A percentile compares a stretch with the other conserved stretches of the same genome.
phyloP scores from a whole-genome alignment of 2,888 invertebrate genomes.

The Epinotia brunnichana region DNA sequence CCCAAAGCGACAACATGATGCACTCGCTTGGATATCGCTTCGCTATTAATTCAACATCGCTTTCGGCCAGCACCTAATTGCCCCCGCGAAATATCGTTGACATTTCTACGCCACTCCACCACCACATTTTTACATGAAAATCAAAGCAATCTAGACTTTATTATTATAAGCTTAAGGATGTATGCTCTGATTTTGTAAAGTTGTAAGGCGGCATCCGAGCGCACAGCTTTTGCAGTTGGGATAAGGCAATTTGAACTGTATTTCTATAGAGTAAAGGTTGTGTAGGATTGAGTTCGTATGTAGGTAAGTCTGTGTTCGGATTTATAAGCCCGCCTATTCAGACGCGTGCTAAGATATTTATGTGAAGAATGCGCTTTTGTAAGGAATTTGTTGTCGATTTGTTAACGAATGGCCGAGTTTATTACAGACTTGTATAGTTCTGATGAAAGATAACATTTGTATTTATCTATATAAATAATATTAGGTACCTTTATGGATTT shows the following conservation, averaged over 20 bases:
- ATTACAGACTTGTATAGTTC: constrained; percentile 9
- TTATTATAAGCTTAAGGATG: neutral
- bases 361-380: constrained; percentile 57
- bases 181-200: neutral
- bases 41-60: constrained; percentile 62
- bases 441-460: neutral
- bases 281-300: constrained; percentile 27
- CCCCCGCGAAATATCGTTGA: constrained; percentile 65
- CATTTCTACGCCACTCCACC: constrained; percentile 52
- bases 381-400: constrained; percentile 64
- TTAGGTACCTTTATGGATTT: too few relatives aligned
- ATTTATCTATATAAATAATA: neutral
- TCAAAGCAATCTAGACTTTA: constrained; percentile 13
- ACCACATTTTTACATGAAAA: constrained; percentile 7
- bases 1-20: constrained; percentile 47
- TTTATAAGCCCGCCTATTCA: constrained; percentile 58
- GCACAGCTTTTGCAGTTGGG: neutral
- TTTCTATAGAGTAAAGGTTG: constrained; percentile 3
- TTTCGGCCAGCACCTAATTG: constrained; percentile 63
- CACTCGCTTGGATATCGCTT: constrained; percentile 58
- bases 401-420: constrained; percentile 50
- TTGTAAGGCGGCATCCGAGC: constrained; percentile 12
- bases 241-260: constrained; percentile 25
- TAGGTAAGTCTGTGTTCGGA: constrained; percentile 53
- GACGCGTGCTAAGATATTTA: constrained; percentile 65